phyloP scores from a whole-genome alignment of 2,797 vertebrate genomes.

The Poeciliopsis gracilis region DNA sequence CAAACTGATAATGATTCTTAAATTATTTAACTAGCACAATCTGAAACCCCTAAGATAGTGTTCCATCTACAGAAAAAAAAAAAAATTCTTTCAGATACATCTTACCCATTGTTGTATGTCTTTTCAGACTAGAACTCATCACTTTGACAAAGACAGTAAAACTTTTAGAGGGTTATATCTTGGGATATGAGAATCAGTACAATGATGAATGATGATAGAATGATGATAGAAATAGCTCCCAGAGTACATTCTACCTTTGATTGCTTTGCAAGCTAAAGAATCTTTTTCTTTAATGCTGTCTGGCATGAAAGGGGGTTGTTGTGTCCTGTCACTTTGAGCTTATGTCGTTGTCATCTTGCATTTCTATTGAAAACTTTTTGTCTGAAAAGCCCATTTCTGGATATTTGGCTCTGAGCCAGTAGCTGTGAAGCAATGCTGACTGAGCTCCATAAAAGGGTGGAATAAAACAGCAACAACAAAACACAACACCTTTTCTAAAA shows the following conservation, averaged over 20 bases:
- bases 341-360: slow-evolving; percentile 32
- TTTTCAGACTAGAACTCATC: background rate
- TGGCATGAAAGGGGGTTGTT: slow-evolving; percentile 19
- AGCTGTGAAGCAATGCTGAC: slow-evolving; percentile 21
- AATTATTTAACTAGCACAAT: background rate
- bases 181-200: background rate
- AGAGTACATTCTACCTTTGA: slow-evolving; percentile 15
- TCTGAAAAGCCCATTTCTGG: slow-evolving; percentile 19
- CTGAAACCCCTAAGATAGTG: background rate
- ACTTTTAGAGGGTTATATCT: background rate
- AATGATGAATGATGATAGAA: too few species aligned
- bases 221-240: background rate
- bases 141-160: slow-evolving; percentile 9
- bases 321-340: slow-evolving; percentile 24
- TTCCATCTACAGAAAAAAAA: background rate
- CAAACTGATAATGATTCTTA: slow-evolving; percentile 3
- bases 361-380: slow-evolving; percentile 46
- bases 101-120: slow-evolving; percentile 1
- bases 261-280: background rate
- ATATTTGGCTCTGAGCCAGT: slow-evolving; percentile 17
- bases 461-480: background rate
- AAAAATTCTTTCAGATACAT: background rate
- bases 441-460: slow-evolving; percentile 28
- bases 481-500: slow-evolving; percentile 25
- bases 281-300: slow-evolving; percentile 4